Evolutionary conservation across 2,113 vertebrate species (phyloP).

Genomic region (Platichthys flesus): DNA sequence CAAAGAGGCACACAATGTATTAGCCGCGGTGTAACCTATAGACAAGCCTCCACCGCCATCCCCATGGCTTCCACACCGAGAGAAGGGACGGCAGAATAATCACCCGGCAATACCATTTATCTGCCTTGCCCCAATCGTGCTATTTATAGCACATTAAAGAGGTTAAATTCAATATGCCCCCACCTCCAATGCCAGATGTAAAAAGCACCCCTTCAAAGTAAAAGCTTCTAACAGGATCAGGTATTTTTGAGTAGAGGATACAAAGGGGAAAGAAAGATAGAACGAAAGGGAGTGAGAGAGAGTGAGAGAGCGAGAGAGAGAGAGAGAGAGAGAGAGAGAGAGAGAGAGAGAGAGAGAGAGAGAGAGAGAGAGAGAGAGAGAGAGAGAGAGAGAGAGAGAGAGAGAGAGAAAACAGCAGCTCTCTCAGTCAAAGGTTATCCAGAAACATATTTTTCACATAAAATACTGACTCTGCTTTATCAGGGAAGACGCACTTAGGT

Average conservation of each 20-base stretch:
- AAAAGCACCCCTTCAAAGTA: constrained; percentile 34
- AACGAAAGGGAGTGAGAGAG: not conserved
- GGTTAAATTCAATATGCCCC: constrained; percentile 5
- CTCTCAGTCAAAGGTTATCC: constrained; percentile 12
- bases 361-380: not conserved
- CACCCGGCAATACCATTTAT: constrained; percentile 45
- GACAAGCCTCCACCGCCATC: constrained; percentile 19
- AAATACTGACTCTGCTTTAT: constrained; percentile 13
- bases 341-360: not conserved
- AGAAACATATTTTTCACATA: constrained; percentile 23
- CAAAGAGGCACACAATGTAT: constrained; percentile 30
- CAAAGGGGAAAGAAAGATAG: not conserved
- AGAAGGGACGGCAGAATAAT: constrained; percentile 55
- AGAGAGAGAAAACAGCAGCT: not conserved
- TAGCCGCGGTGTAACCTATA: constrained; percentile 31
- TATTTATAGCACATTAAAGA: constrained; percentile 62
- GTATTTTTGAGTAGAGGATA: constrained; percentile 18
- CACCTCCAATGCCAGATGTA: constrained; percentile 31
- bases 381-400: too few species aligned
- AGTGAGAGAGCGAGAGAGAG: not conserved
- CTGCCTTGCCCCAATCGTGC: constrained; percentile 24
- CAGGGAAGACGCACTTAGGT: constrained; percentile 6
- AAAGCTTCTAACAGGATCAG: constrained; percentile 48
- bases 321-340: too few species aligned
- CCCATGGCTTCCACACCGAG: constrained; percentile 19